A percentile compares a stretch with the other conserved stretches of the same genome.
phyloP scores from a whole-genome alignment of 2,888 invertebrate genomes.

The Cybosia mesomella region DNA sequence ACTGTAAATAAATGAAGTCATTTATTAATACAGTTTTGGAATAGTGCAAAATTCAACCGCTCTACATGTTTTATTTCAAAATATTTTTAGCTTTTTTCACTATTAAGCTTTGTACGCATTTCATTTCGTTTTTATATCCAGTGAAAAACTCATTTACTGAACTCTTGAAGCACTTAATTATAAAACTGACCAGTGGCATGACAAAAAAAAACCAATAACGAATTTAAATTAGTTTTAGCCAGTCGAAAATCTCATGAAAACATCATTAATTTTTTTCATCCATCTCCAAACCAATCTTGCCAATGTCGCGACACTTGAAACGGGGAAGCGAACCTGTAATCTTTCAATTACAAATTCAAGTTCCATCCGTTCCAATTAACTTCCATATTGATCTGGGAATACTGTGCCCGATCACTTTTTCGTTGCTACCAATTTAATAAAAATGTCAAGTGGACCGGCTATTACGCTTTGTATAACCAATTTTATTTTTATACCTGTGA shows the following conservation, averaged over 20 bases:
- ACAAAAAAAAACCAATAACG: constrained; percentile 26
- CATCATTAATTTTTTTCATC: constrained; percentile 43
- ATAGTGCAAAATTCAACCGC: background rate
- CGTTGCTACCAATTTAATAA: constrained; percentile 64
- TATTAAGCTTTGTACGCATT: background rate
- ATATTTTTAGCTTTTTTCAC: background rate
- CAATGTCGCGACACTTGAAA: constrained; percentile 58
- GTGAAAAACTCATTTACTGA: background rate
- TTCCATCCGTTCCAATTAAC: constrained; percentile 79
- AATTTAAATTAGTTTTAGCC: constrained; percentile 26
- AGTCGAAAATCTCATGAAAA: constrained; percentile 36
- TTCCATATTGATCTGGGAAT: constrained; percentile 74
- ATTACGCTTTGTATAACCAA: constrained; percentile 30
- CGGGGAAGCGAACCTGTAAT: constrained; percentile 67
- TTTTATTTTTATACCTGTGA: constrained; percentile 25
- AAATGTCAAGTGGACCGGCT: constrained; percentile 48
- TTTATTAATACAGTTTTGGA: constrained; percentile 10
- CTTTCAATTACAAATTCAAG: constrained; percentile 80
- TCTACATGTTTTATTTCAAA: background rate
- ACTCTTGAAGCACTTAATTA: constrained; percentile 22
- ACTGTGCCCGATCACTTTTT: constrained; percentile 60
- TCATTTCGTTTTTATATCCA: background rate
- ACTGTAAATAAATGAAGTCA: background rate
- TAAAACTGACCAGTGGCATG: constrained; percentile 21
- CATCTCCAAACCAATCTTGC: constrained; percentile 47